phyloP scores from a whole-genome alignment of 2,113 vertebrate genomes.

The Syngnathus scovelli region DNA sequence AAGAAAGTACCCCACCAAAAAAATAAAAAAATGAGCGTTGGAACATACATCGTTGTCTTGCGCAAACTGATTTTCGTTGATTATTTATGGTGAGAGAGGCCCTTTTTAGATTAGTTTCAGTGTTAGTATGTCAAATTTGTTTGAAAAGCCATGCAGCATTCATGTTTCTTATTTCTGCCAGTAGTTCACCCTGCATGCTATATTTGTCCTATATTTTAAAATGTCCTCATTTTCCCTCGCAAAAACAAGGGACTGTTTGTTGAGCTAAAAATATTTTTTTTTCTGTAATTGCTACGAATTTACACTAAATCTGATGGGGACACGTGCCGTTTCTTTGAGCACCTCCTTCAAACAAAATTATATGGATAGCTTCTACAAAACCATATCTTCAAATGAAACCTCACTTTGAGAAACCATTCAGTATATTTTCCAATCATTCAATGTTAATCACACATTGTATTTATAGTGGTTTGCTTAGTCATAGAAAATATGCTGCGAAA shows the following conservation, averaged over 20 bases:
- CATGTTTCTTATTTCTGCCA: neutral
- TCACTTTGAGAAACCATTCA: too few species aligned
- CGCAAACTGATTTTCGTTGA: conserved; percentile 29
- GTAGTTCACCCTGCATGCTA: neutral
- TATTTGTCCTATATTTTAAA: neutral
- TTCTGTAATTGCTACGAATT: conserved; percentile 58
- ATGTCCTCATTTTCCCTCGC: too few species aligned
- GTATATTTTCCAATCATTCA: too few species aligned
- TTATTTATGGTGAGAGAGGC: conserved; percentile 1
- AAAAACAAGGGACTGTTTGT: neutral
- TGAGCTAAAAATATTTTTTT: conserved; percentile 23
- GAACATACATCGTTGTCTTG: conserved; percentile 8
- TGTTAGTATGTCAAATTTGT: neutral
- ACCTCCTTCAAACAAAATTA: neutral
- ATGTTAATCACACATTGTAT: neutral
- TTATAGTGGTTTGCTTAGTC: neutral
- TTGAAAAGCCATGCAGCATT: neutral
- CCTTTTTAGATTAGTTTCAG: conserved; percentile 14
- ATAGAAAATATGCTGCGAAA: neutral
- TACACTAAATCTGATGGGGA: conserved; percentile 57
- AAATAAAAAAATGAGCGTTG: conserved; percentile 7
- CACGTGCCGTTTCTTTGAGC: conserved; percentile 26
- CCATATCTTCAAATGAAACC: too few species aligned
- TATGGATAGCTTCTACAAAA: neutral
- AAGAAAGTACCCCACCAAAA: conserved; percentile 1